Conservation (phyloP, 2,888 invertebrate species). For the Mythimna albipuncta region DNA sequence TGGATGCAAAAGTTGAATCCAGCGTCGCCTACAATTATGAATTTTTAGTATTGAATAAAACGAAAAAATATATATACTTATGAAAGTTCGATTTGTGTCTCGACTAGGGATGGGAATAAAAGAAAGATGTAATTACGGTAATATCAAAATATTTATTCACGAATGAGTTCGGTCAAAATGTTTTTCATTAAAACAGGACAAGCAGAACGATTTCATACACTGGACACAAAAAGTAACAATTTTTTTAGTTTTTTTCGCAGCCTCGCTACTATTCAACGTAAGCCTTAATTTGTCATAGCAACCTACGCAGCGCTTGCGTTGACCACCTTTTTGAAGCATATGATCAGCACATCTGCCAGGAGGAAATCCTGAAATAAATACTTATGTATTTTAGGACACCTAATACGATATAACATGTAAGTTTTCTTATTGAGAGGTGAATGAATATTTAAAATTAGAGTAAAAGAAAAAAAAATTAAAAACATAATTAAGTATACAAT, state of each 20-base stretch:
- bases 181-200: conserved; percentile 41
- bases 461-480: too few species aligned
- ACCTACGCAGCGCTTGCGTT: conserved; percentile 38
- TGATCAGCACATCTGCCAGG: conserved; percentile 22
- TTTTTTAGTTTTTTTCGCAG: conserved; percentile 28
- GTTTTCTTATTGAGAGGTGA: too few species aligned
- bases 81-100: conserved; percentile 10
- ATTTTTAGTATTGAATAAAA: too few species aligned
- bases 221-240: conserved; percentile 24
- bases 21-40: too few species aligned
- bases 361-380: conserved; percentile 28
- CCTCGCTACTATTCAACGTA: conserved; percentile 28
- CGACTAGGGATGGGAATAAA: conserved; percentile 20
- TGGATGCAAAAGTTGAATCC: too few species aligned
- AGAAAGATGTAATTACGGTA: conserved; percentile 20
- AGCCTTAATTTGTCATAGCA: conserved; percentile 22
- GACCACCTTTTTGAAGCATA: conserved; percentile 29
- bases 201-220: conserved; percentile 34
- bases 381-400: conserved; percentile 1
- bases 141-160: conserved; percentile 13
- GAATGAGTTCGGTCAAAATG: conserved; percentile 15
- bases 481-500: too few species aligned
- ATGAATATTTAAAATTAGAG: too few species aligned
- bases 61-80: background rate
- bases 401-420: background rate